Evolutionary conservation across 2,888 invertebrate genomes (phyloP).

Genomic region (Polymixis lichenea): DNA sequence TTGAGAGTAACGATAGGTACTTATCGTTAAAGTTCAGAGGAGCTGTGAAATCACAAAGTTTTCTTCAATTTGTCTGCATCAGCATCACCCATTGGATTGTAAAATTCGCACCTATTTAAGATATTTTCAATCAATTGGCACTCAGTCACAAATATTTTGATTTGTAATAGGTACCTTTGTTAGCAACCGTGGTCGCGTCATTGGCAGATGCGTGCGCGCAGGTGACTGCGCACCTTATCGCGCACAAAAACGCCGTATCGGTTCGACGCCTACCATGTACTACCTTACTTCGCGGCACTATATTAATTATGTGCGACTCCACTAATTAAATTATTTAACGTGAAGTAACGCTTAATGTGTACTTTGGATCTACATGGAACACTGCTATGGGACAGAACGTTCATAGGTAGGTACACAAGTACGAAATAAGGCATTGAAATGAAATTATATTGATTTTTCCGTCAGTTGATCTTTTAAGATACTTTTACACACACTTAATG

Average conservation of each 20-base stretch:
- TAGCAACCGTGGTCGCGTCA: constrained; percentile 33
- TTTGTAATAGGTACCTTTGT: constrained; percentile 53
- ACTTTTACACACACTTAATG: neutral
- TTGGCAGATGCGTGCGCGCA: constrained; percentile 71
- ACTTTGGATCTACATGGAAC: neutral
- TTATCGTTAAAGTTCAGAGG: neutral
- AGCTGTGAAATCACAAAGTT: neutral
- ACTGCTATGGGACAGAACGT: neutral
- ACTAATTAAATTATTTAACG: constrained; percentile 21
- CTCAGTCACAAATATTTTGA: constrained; percentile 56
- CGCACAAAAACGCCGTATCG: constrained; percentile 62
- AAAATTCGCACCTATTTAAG: neutral
- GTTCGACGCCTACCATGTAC: constrained; percentile 49
- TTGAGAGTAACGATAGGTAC: neutral
- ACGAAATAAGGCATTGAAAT: neutral
- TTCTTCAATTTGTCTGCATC: neutral
- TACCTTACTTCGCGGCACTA: constrained; percentile 7
- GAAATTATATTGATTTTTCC: neutral
- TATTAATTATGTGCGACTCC: constrained; percentile 27
- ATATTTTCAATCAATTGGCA: constrained; percentile 37
- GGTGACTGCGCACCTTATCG: constrained; percentile 67
- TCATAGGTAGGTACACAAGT: neutral
- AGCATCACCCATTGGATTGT: neutral
- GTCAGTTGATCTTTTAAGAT: neutral
- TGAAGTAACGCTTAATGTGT: neutral